Evolutionary conservation across 2,797 vertebrate genomes (phyloP), one percentile per base, ranked within the genome.

Genomic region (Aphelocoma californica): DNA sequence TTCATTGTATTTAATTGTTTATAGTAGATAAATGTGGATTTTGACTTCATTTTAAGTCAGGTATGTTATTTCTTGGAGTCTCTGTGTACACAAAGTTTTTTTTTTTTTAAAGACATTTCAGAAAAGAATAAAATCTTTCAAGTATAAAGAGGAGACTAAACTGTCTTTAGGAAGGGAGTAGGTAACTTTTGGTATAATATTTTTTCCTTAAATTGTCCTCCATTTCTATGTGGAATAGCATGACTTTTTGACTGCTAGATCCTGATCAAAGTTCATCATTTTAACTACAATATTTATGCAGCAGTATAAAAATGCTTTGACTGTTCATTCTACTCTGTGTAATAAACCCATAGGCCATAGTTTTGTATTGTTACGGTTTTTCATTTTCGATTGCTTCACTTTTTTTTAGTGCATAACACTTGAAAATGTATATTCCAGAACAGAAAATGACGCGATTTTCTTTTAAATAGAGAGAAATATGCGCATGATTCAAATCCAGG

Each of bases 401-500:
- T 47, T 70, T 85, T 89, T 92, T 56, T 38, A 51, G 17, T 57
- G 45, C 50, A 16, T 88, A 40, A 85, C 64, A 44, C n/a, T 80
- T 80, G 29, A 73, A 84, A 86, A 47, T 73, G 7, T 77, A 5
- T 45, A 32, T 47, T 56, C 51, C 73, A 58, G 53, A 47, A 25
- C 25, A 65, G 28, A 56, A 78, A 82, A 38, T 90, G 75, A 80
- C 54, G 36, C 14, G 0, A 7, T 94, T 98, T 97, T 97, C 79
- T 97, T 98, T 97, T 93, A 90, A 96, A 97, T 96, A 99, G 99
- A 99, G 98, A 98, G 99, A 96, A 99, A 99, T 98, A 99, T 99
- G 99, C 98, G 99, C 93, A 99, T 99, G 99, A 99, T 99, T 98
- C 99, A 99, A 97, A 99, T 99, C 97, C 99, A 99, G 97, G 99